phyloP scores from a whole-genome alignment of 2,797 vertebrate species.

The Myoxocephalus aenaeus region DNA sequence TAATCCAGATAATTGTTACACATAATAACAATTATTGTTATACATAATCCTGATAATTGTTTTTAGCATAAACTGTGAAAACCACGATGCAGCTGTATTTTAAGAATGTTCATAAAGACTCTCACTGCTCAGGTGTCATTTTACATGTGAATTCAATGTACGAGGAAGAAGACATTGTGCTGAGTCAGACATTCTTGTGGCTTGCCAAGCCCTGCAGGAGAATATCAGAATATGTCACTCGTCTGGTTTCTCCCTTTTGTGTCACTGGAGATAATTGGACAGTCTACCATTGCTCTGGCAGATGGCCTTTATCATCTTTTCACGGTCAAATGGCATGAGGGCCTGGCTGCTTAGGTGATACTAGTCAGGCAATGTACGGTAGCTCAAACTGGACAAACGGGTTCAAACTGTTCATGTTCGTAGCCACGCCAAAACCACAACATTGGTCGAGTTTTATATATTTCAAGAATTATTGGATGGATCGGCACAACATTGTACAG shows the following conservation, averaged over 20 bases:
- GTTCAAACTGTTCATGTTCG: constrained; percentile 27
- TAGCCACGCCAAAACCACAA: not conserved
- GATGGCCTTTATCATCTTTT: constrained; percentile 24
- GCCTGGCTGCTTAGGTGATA: constrained; percentile 6
- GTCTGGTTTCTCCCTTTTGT: constrained; percentile 66
- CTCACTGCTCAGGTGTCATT: constrained; percentile 8
- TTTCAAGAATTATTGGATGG: not conserved
- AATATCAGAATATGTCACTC: constrained; percentile 67
- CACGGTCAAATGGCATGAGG: constrained; percentile 25
- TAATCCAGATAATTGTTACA: constrained; percentile 12
- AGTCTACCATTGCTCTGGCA: constrained; percentile 16
- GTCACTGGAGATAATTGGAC: constrained; percentile 27
- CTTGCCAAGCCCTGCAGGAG: constrained; percentile 42
- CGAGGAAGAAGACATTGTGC: constrained; percentile 15
- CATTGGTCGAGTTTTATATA: not conserved
- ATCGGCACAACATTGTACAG: not conserved
- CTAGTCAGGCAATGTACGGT: not conserved
- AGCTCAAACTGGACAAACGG: constrained; percentile 30
- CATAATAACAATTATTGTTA: no score
- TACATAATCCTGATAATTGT: constrained; percentile 5
- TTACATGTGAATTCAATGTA: constrained; percentile 1
- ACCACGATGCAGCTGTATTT: not conserved
- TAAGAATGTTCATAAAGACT: not conserved
- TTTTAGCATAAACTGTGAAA: constrained; percentile 34
- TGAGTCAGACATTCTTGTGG: constrained; percentile 53